Percentiles rank a stretch among this genome's conserved stretches.
These are phyloP conservation scores for Etheostoma cragini DNA, from an alignment of 2,113 vertebrate species.

Conservation along the genomic window DNA sequence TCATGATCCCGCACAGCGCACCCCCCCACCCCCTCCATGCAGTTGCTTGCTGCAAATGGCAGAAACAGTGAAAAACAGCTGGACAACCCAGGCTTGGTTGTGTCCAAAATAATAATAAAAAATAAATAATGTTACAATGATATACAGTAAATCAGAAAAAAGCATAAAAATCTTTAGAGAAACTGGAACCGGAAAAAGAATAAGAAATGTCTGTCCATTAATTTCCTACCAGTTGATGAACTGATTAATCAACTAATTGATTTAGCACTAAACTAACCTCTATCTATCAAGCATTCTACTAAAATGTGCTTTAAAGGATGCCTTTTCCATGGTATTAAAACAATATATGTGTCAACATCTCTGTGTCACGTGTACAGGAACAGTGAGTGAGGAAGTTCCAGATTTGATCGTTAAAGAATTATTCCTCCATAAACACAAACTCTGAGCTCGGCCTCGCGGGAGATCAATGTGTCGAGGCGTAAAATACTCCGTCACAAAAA, in stretches of 20 bases:
- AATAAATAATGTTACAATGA: no score
- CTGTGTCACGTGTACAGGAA: not conserved
- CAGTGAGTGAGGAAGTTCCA: not conserved
- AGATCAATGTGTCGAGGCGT: constrained; percentile 55
- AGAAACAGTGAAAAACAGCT: no score
- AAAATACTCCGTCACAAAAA: constrained; percentile 62
- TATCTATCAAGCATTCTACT: no score
- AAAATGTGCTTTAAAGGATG: not conserved
- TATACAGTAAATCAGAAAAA: no score
- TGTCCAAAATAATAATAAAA: not conserved
- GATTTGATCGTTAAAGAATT: constrained; percentile 1
- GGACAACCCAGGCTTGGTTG: no score
- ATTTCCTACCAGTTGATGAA: not conserved
- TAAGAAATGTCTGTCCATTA: not conserved
- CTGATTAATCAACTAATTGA: not conserved
- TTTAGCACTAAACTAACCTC: not conserved
- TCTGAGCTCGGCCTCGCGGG: constrained; percentile 5
- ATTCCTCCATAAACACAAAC: constrained; percentile 32
- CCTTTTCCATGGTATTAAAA: not conserved
- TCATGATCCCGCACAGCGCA: no score
- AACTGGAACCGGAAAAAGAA: no score
- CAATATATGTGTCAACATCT: not conserved
- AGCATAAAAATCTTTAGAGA: no score
- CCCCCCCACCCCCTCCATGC: no score
- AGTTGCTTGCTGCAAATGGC: no score